Conservation (phyloP, 2,888 invertebrate genomes). For the Spodoptera picta region DNA sequence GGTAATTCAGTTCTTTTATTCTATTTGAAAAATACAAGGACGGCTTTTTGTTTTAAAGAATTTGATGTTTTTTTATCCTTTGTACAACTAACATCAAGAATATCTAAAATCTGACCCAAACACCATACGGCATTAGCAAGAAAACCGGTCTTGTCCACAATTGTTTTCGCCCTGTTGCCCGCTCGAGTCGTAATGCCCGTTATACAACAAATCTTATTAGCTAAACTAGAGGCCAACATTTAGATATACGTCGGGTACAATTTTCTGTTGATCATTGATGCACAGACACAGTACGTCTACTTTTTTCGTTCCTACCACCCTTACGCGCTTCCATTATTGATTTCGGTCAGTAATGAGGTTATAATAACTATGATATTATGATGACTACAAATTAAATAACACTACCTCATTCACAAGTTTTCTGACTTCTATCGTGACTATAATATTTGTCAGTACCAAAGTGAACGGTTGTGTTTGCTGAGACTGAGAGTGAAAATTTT, state of each 20-base stretch:
- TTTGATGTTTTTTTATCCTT: constrained; percentile 16
- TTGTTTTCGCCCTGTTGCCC: constrained; percentile 77
- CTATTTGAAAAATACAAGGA: not conserved
- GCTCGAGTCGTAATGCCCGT: constrained; percentile 74
- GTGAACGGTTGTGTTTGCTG: constrained; percentile 68
- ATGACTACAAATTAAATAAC: constrained; percentile 4
- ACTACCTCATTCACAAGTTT: constrained; percentile 31
- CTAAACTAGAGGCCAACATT: constrained; percentile 65
- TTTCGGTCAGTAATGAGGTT: too few relatives aligned
- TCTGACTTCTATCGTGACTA: constrained; percentile 49
- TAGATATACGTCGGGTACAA: constrained; percentile 64
- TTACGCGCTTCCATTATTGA: too few relatives aligned
- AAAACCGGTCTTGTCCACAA: constrained; percentile 74
- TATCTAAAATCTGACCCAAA: constrained; percentile 40
- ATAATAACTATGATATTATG: too few relatives aligned
- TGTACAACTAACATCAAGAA: constrained; percentile 23
- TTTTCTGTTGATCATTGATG: constrained; percentile 57
- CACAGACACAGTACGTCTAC: not conserved
- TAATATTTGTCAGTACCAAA: constrained; percentile 42
- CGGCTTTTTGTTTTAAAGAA: not conserved
- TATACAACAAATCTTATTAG: constrained; percentile 83
- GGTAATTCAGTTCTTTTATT: not conserved
- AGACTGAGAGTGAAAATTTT: constrained; percentile 78
- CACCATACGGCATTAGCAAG: constrained; percentile 56
- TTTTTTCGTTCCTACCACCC: constrained; percentile 1